Evolutionary conservation across 1,140 invertebrate species (phyloP).

Genomic region (Amphibalanus amphitrite): DNA sequence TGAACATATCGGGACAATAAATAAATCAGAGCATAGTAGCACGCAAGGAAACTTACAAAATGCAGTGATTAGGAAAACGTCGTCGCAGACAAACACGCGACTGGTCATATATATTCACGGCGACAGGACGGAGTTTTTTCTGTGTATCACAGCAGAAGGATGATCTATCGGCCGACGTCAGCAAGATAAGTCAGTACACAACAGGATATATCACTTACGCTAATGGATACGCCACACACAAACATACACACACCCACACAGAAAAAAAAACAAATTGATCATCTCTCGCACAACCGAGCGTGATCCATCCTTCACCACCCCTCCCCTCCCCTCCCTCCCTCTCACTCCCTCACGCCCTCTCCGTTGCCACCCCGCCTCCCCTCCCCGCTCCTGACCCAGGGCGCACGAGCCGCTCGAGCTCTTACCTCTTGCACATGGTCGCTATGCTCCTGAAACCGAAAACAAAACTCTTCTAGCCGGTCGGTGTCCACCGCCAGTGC

Average conservation of each 20-base stretch:
- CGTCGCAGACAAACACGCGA: no score
- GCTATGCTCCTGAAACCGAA: slow-evolving; percentile 73
- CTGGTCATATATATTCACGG: no score
- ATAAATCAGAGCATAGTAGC: no score
- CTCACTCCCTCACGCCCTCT: background rate
- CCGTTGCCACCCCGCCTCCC: no score
- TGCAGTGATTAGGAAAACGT: no score
- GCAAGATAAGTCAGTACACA: background rate
- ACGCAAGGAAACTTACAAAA: no score
- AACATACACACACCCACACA: background rate
- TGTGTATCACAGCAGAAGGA: no score
- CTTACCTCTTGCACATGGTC: slow-evolving; percentile 78
- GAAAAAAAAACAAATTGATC: background rate
- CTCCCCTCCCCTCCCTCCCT: background rate
- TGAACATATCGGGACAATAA: no score
- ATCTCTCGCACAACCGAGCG: no score
- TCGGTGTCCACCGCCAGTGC: slow-evolving; percentile 61
- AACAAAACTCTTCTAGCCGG: slow-evolving; percentile 54
- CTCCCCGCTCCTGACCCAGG: background rate
- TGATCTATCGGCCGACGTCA: background rate
- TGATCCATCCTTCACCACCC: background rate
- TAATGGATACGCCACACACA: background rate
- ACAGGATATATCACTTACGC: background rate
- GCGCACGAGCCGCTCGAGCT: background rate
- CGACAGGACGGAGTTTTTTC: no score